phyloP scores from a whole-genome alignment of 1,140 invertebrate species.

The Acromyrmex echinatior region DNA sequence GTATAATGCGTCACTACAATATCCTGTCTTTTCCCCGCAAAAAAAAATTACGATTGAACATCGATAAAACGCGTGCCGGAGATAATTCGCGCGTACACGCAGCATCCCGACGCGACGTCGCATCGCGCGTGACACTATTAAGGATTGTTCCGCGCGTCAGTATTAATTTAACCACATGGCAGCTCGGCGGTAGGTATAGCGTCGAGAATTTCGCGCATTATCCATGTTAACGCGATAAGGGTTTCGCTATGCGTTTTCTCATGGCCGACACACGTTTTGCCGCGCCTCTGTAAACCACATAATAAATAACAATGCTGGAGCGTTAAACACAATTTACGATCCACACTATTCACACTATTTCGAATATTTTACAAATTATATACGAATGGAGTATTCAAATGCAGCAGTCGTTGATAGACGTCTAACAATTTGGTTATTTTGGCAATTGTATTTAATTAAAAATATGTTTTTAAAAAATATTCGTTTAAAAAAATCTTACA shows the following conservation, averaged over 20 bases:
- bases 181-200: not conserved
- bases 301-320: constrained; percentile 46
- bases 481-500: not conserved
- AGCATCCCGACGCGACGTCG: not conserved
- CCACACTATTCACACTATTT: constrained; percentile 18
- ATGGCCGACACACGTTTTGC: not conserved
- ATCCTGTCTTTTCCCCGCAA: not conserved
- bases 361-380: not conserved
- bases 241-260: constrained; percentile 54
- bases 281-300: constrained; percentile 2
- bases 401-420: not conserved
- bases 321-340: constrained; percentile 27
- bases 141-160: constrained; percentile 47
- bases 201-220: constrained; percentile 34
- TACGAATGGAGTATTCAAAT: not conserved
- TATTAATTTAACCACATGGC: constrained; percentile 50
- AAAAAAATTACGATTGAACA: not conserved
- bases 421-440: not conserved
- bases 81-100: constrained; percentile 32
- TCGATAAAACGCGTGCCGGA: not conserved
- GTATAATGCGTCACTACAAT: constrained; percentile 4
- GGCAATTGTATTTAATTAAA: not conserved
- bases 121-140: constrained; percentile 48
- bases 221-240: constrained; percentile 40
- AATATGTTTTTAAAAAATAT: not conserved